phyloP scores from a whole-genome alignment of 53 echinoderm and acorn worm species.

The Arbacia lixula region DNA sequence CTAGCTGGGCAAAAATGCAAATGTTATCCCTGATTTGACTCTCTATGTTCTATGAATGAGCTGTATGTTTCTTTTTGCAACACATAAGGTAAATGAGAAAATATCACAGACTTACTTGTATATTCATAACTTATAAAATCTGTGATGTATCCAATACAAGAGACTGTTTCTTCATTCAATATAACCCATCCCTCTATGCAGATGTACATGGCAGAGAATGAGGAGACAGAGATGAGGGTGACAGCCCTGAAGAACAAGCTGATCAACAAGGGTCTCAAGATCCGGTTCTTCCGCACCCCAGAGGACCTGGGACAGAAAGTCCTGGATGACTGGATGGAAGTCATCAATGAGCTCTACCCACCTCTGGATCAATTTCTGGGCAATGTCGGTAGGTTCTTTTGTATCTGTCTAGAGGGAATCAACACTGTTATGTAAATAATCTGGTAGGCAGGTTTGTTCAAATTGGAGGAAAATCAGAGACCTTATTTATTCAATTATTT shows the following conservation, averaged over 20 bases:
- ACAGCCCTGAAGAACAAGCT: slow-evolving; percentile 83
- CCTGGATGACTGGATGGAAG: slow-evolving; percentile 83
- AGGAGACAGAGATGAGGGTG: slow-evolving; percentile 75
- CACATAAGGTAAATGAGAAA: no score
- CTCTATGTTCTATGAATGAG: no score
- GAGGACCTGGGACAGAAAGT: slow-evolving; percentile 88
- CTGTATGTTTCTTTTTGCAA: no score
- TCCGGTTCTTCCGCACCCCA: slow-evolving; percentile 76
- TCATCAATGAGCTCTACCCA: slow-evolving; percentile 84
- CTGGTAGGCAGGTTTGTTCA: background rate
- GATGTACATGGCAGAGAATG: slow-evolving; percentile 71
- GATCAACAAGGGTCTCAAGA: slow-evolving; percentile 82
- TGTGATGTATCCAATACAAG: no score
- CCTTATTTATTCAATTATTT: no score
- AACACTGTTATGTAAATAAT: background rate
- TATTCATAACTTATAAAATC: no score
- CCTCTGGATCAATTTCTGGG: slow-evolving; percentile 71
- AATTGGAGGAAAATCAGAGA: background rate
- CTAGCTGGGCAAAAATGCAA: no score
- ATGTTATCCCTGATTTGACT: no score
- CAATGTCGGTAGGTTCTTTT: slow-evolving; percentile 74
- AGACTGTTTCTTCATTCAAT: no score
- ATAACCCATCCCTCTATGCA: no score
- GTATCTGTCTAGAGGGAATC: background rate
- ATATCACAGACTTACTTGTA: no score